Evolutionary conservation across 2,888 invertebrate genomes (phyloP).

Genomic region (Empis livida): DNA sequence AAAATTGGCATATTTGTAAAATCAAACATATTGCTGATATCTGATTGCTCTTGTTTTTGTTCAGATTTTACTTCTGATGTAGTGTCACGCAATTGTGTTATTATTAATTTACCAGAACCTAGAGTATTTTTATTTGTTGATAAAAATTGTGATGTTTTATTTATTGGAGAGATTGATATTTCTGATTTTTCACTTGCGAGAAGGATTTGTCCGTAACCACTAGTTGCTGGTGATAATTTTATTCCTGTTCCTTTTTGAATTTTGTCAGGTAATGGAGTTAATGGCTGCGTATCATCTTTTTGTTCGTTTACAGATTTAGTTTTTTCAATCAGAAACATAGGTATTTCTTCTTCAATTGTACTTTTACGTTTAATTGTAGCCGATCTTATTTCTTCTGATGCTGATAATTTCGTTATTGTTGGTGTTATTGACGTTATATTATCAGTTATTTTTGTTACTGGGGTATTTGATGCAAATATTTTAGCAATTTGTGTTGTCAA

Average conservation of each 20-base stretch:
- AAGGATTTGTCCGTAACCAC: too few species aligned
- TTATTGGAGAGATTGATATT: neutral
- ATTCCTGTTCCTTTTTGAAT: neutral
- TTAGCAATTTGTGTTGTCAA: constrained; percentile 17
- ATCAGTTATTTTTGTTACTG: neutral
- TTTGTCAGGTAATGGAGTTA: neutral
- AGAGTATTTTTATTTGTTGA: neutral
- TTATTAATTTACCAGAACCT: too few species aligned
- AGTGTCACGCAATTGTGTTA: too few species aligned
- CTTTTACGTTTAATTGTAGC: constrained; percentile 18
- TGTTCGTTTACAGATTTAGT: constrained; percentile 6
- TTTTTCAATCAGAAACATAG: constrained; percentile 19
- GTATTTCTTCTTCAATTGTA: constrained; percentile 23
- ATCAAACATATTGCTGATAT: constrained; percentile 46
- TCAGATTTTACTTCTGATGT: neutral
- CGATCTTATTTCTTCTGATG: neutral
- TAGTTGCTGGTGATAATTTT: too few species aligned
- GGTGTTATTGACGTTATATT: neutral
- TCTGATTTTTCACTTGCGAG: neutral
- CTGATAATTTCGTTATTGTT: neutral
- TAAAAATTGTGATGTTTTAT: neutral
- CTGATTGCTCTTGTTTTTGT: constrained; percentile 9
- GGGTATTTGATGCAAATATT: constrained; percentile 11
- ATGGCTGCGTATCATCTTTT: neutral
- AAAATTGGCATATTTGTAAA: constrained; percentile 68